These are phyloP conservation scores for Sibirionetta formosa DNA, from an alignment of 2,797 vertebrate species.

Conservation along the genomic window DNA sequence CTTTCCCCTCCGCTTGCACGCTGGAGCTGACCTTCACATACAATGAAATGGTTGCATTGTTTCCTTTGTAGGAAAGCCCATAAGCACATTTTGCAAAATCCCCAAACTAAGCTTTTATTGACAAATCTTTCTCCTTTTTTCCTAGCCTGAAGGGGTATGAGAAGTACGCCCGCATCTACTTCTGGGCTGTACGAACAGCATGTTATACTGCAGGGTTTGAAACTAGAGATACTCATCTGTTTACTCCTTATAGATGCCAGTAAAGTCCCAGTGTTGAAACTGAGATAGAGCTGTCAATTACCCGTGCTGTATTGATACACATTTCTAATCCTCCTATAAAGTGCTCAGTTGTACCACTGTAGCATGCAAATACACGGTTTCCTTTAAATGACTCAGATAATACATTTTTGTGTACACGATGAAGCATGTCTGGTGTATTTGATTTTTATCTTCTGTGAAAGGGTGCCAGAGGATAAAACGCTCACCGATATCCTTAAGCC, in stretches of 20 bases:
- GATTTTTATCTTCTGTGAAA: conserved; percentile 77
- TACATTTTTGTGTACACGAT: not conserved
- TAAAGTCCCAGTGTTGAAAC: not conserved
- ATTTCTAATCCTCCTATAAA: not conserved
- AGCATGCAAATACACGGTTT: not conserved
- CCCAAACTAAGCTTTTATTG: conserved; percentile 5
- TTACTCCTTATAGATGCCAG: not conserved
- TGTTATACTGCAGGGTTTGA: not conserved
- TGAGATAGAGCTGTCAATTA: conserved; percentile 8
- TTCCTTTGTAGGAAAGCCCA: conserved; percentile 7
- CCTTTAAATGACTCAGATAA: not conserved
- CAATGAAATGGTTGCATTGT: not conserved
- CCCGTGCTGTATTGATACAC: not conserved
- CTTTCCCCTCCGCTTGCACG: not conserved
- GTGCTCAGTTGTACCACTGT: not conserved
- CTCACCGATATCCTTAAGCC: conserved; percentile 88
- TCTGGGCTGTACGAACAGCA: not conserved
- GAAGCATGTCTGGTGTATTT: conserved; percentile 20
- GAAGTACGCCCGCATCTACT: not conserved
- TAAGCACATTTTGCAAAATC: not conserved
- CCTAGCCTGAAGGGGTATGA: conserved; percentile 10
- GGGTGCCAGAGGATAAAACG: conserved; percentile 88
- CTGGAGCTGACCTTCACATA: not conserved
- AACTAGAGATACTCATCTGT: not conserved
- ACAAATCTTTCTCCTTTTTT: conserved; percentile 21